Evolutionary conservation across 2,797 vertebrate genomes (phyloP), one percentile per base, ranked within the genome.

Genomic region (Mionectes olivaceus): DNA sequence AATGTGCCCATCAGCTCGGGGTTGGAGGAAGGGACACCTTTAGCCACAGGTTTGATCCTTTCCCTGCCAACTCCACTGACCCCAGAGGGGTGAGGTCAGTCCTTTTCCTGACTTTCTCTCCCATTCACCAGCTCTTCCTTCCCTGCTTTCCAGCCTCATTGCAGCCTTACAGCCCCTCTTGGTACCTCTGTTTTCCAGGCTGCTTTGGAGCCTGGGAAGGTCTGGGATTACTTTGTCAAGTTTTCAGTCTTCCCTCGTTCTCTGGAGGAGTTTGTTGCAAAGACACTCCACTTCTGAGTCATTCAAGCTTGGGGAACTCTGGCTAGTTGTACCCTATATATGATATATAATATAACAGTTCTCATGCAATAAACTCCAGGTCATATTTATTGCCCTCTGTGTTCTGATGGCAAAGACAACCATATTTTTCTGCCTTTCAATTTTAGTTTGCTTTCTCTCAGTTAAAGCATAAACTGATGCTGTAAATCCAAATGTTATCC

Each of bases 21-120:
- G 82, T 73, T 73, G 68, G 91, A 96, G 60, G 90, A 90, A 95
- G 76, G 89, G 89, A 82, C 49, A n/a, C 13, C 91, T 64, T 84
- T 33, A 70, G 63, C 22, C 55, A 61, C 67, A 68, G 90, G 46
- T 56, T 30, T 5, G 52, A 11, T 43, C 53, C 68, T 76, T 28
- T 61, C 23, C 23, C 46, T 68, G n/a, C n/a, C 13, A 27, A 5
- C 41, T 11, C 18, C 50, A 2, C n/a, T 12, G 46, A 12, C 2
- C 6, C 13, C 30, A 50, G n/a, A 46, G 55, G 19, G 49, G 39
- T 10, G 13, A 50, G 53, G n/a, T 0, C 37, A 61, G 10, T 4
- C 75, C 6, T 7, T 39, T 19, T 30, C 39, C 63, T 90, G 65
- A 33, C 23, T 30, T 75, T 41, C 69, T 41, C 33, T n/a, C 30